Base-by-base conservation (phyloP, 2,113 vertebrate genomes). In the Pseudopodoces humilis region DNA sequence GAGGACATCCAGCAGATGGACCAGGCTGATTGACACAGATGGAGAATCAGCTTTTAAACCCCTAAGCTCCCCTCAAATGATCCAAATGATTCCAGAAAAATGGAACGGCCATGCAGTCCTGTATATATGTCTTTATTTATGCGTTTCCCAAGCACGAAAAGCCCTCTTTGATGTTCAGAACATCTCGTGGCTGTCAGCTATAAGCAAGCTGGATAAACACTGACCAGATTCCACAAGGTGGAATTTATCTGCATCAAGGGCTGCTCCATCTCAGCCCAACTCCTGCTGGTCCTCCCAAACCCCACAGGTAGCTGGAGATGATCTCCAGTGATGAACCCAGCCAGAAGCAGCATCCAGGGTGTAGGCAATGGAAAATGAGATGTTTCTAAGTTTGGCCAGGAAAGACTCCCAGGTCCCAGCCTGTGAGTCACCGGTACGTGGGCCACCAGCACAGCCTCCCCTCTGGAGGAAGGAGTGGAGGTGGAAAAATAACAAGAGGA, bases 401-500 rank as follows among this genome's bases (percentile, higher is more conserved):
- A n/a, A n/a, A n/a, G n/a, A n/a, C 89, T 94, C 2, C 0, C 3
- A 6, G 90, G 93, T 95, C 95, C 60, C 93, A 95, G 94, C 80
- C 93, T 78, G 37, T 96, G 96, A 95, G 86, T 96, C 93, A 96
- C 89, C 0, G 0, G 22, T 92, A 94, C 35, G 83, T 96, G 91
- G 94, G 96, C 93, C 94, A 96, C 93, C 95, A 94, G 92, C 93
- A 91, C 9, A 1, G 93, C 80, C 96, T 96, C 94, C 76, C 68
- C 86, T 92, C 93, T 94, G 89, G 81, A 96, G 77, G 87, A 95
- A 96, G 81, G 33, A 92, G 60, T 6, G 39, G 92, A 95, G 93
- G 92, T 95, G 89, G 93, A 92, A 95, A 88, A 96, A 95, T 88
- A 96, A 88, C 91, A 80, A 90, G 93, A 96, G 91, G 94, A 96